Percentiles rank a stretch among this genome's conserved stretches.
These are phyloP conservation scores for Thalassarche chlororhynchos DNA, from an alignment of 2,113 vertebrate species.

Conservation along the genomic window DNA sequence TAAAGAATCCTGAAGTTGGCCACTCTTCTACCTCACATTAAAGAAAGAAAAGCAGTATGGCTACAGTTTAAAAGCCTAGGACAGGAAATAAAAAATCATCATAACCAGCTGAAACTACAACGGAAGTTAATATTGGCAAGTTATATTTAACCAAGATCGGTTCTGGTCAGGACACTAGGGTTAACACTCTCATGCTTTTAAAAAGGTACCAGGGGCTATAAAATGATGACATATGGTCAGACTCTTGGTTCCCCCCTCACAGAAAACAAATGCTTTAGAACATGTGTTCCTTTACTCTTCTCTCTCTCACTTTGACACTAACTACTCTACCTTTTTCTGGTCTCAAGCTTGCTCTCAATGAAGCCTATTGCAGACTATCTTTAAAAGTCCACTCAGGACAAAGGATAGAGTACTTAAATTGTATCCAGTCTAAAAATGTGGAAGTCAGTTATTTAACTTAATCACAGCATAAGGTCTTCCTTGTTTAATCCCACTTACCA, in stretches of 20 bases:
- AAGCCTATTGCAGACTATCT: neutral
- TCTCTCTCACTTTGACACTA: neutral
- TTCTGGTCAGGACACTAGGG: neutral
- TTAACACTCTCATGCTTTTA: neutral
- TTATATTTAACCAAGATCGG: neutral
- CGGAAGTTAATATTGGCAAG: neutral
- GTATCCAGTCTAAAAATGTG: neutral
- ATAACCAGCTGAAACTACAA: slow-evolving; percentile 8
- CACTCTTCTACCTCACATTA: neutral
- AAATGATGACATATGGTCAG: neutral
- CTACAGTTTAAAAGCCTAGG: neutral
- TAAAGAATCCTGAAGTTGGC: neutral
- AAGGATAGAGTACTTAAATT: neutral
- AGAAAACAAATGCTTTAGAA: neutral
- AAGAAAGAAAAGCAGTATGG: neutral
- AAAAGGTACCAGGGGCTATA: neutral
- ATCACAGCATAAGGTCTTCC: neutral
- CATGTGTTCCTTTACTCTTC: neutral
- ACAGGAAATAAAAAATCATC: neutral
- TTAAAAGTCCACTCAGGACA: neutral
- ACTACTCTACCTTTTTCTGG: neutral
- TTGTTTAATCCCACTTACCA: neutral
- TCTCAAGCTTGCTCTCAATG: neutral
- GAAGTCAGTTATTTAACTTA: neutral
- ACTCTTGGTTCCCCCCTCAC: neutral